phyloP scores from a whole-genome alignment of 2,888 invertebrate species.

The Drepanosiphum platanoidis region DNA sequence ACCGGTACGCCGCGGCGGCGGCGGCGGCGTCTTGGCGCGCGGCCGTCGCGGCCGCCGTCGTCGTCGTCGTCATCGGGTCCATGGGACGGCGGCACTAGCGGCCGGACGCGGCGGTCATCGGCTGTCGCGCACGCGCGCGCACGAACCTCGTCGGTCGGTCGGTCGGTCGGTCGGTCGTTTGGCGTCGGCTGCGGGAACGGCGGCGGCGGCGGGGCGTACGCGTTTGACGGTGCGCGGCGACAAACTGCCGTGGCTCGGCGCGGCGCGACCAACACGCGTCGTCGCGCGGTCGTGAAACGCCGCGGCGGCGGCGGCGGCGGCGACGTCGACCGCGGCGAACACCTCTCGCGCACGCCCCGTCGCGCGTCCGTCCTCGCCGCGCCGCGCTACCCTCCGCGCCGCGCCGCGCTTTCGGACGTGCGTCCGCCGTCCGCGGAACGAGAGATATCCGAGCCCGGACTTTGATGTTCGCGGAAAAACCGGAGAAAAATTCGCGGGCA shows the following conservation, averaged over 20 bases:
- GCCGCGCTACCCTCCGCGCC: not conserved
- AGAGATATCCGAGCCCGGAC: no score
- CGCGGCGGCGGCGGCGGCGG: not conserved
- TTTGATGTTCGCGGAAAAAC: no score
- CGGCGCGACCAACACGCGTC: not conserved
- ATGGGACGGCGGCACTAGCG: not conserved
- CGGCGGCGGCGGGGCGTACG: slow-evolving; percentile 1
- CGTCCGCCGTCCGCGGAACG: no score
- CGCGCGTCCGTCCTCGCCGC: not conserved
- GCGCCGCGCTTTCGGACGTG: no score
- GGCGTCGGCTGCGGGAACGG: not conserved
- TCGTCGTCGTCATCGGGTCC: not conserved
- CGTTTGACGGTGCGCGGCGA: slow-evolving; percentile 44
- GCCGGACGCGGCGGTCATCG: not conserved
- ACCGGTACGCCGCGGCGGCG: slow-evolving; percentile 12
- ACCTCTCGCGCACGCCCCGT: slow-evolving; percentile 41
- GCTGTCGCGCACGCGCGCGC: not conserved
- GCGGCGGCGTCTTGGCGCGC: not conserved
- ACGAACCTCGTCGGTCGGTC: no score
- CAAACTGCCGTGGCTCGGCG: slow-evolving; percentile 39
- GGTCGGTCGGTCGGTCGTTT: not conserved
- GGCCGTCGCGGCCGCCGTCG: not conserved
- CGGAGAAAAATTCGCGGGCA: no score
- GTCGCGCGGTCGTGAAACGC: not conserved
- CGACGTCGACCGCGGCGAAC: slow-evolving; percentile 16